Base-by-base conservation (phyloP, 2,888 invertebrate species). In the Amiota minor region DNA sequence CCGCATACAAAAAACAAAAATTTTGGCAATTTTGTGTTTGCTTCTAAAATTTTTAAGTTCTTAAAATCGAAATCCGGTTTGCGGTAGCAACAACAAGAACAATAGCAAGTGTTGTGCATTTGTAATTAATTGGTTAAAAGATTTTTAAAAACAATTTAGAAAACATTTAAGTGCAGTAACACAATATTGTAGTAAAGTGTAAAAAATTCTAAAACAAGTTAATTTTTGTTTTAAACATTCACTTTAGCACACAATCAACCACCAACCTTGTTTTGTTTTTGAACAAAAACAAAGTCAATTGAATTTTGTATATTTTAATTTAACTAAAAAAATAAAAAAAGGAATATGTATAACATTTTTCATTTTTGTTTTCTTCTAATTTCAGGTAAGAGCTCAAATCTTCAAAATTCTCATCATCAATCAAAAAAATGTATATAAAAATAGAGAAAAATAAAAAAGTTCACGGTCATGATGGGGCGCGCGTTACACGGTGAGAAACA, bases 371-470 rank as follows among this genome's bases (percentile, higher is more conserved):
- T 70, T 59, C 59, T 18, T 70, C 47, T 61, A 35, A 16, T 82
- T 85, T 74, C 72, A 83, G 82, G 84, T 83, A 76, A 71, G 73
- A 70, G 64, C 59, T 71, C 23, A 72, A 70, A 11, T 61, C 45
- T 64, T 20, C 20, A 10, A 53, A 74, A 69, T 75, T 78, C 74
- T 65, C 75, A 72, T 46, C 61, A 64, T 76, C 74, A 75, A 76
- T 72, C 73, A 73, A 23, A 53, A 73, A 56, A 69, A 35, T 35
- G 35, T 10, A 56, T 35, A 12, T 46, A 50, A 56, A 65, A 16
- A 18, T 65, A 53, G 10, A 50, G 4, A 47, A 23, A 23, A 10
- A 53, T 53, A 14, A 50, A 50, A 70, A 56, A 23, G 9, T 62
- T 23, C 45, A 62, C 10, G 62, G 45, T 18, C 59, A 59, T 59